These are phyloP conservation scores for Phthorimaea operculella DNA, from an alignment of 1,140 invertebrate species.

Conservation along the genomic window DNA sequence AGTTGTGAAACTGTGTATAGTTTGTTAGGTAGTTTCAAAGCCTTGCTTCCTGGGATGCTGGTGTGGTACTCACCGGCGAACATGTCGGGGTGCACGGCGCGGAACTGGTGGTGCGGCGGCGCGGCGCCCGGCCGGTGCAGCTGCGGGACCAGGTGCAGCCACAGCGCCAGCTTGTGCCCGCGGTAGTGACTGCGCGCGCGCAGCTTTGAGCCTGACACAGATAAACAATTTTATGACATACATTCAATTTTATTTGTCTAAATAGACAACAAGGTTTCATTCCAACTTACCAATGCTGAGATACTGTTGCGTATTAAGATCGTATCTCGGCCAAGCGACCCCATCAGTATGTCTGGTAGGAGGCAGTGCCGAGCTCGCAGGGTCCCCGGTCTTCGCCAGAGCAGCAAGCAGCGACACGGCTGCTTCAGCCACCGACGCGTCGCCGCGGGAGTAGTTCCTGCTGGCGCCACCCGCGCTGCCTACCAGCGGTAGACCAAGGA, in stretches of 20 bases:
- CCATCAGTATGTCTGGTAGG: slow-evolving; percentile 69
- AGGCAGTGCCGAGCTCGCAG: slow-evolving; percentile 34
- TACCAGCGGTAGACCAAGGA: slow-evolving; percentile 87
- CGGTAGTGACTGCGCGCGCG: slow-evolving; percentile 87
- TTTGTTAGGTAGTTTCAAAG: too few relatives aligned
- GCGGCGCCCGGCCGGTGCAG: slow-evolving; percentile 82
- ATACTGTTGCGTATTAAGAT: slow-evolving; percentile 80
- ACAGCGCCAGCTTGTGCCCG: slow-evolving; percentile 92
- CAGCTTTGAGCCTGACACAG: slow-evolving; percentile 71
- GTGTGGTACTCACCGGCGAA: slow-evolving; percentile 72
- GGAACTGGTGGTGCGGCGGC: slow-evolving; percentile 82
- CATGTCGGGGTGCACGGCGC: slow-evolving; percentile 76
- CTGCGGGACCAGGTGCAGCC: slow-evolving; percentile 91
- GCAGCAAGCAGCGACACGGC: slow-evolving; percentile 80
- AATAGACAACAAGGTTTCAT: too few relatives aligned
- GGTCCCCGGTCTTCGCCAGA: slow-evolving; percentile 81
- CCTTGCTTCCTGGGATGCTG: neutral
- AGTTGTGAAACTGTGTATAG: too few relatives aligned
- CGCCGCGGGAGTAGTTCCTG: slow-evolving; percentile 80
- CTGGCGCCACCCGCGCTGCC: slow-evolving; percentile 36
- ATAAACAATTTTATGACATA: too few relatives aligned
- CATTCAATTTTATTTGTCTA: too few relatives aligned
- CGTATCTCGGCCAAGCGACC: slow-evolving; percentile 76
- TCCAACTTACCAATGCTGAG: slow-evolving; percentile 74
- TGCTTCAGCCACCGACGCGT: slow-evolving; percentile 79